Conservation (phyloP, 2,113 vertebrate species). For the Perca schrenkii region DNA sequence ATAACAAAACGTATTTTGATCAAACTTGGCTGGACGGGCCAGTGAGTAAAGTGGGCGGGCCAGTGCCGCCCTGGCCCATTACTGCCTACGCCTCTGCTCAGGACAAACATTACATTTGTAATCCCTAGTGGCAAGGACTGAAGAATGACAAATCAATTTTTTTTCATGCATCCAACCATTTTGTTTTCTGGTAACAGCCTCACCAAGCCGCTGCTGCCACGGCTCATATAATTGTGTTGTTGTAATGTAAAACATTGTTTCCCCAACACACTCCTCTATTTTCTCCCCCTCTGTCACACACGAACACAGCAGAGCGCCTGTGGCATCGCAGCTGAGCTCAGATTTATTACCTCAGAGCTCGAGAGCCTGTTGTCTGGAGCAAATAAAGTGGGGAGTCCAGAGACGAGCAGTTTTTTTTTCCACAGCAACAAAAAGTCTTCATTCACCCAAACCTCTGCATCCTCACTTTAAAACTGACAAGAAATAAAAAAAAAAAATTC, state of each 20-base stretch:
- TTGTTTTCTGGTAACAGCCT: neutral
- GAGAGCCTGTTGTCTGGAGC: neutral
- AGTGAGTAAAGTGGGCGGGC: too few species aligned
- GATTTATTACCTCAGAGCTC: constrained; percentile 34
- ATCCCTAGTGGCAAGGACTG: too few species aligned
- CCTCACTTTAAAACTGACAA: neutral
- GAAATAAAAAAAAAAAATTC: neutral
- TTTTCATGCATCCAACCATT: neutral
- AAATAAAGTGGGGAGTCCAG: constrained; percentile 6
- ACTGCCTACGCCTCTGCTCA: too few species aligned
- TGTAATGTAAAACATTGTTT: neutral
- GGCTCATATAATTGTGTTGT: neutral
- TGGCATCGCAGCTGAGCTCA: constrained; percentile 50
- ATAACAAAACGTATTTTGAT: too few species aligned
- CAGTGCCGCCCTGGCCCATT: too few species aligned
- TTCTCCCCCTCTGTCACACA: neutral
- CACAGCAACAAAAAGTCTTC: neutral
- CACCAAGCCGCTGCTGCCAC: neutral
- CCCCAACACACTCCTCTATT: neutral
- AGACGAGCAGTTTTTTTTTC: constrained; percentile 16
- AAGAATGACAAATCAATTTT: neutral
- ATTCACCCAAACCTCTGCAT: neutral
- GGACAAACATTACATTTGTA: too few species aligned
- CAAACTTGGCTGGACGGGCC: too few species aligned
- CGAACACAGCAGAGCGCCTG: neutral